Evolutionary conservation across 2,797 vertebrate genomes (phyloP).

Genomic region (Limosa lapponica): DNA sequence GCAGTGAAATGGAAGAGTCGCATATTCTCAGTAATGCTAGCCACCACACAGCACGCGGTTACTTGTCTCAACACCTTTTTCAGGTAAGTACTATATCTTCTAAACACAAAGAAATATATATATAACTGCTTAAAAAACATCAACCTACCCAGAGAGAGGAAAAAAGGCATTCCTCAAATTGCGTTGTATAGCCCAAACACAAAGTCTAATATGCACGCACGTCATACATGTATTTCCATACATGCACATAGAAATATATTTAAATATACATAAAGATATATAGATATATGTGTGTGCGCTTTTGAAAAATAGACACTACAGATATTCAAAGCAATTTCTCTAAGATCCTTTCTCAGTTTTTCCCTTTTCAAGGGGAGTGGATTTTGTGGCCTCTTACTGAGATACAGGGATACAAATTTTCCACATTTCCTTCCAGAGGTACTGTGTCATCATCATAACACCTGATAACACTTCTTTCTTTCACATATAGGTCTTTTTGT

Average conservation of each 20-base stretch:
- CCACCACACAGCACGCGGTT: background rate
- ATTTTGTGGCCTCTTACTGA: background rate
- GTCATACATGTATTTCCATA: background rate
- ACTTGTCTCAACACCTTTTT: background rate
- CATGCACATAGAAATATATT: accelerated
- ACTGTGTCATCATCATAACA: background rate
- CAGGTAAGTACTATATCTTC: background rate
- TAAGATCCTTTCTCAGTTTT: background rate
- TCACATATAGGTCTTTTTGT: background rate
- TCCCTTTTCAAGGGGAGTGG: background rate
- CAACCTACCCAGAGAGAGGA: background rate
- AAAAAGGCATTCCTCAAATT: background rate
- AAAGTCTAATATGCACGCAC: background rate
- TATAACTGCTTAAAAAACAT: background rate
- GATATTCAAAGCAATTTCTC: background rate
- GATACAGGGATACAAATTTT: background rate
- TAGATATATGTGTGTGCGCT: background rate
- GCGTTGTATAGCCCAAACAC: background rate
- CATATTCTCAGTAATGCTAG: background rate
- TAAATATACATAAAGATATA: background rate
- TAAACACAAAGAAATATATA: background rate
- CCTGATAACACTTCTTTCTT: background rate
- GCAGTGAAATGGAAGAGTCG: background rate
- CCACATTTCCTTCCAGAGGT: background rate
- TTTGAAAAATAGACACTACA: background rate